phyloP scores from a whole-genome alignment of 2,888 invertebrate species.

The Pristionchus entomophagus region DNA sequence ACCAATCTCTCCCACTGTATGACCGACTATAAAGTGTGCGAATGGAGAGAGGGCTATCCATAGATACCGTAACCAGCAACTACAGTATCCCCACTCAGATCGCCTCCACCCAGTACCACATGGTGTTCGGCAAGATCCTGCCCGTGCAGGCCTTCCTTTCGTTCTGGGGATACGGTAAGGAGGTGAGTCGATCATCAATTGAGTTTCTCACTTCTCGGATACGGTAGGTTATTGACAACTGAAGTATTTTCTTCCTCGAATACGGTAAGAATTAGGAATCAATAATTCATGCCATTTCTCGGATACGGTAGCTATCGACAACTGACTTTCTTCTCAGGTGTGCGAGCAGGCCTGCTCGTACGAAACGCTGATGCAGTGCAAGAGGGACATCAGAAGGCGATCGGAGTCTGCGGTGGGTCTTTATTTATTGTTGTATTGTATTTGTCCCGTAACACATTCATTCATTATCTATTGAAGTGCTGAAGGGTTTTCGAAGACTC shows the following conservation, averaged over 20 bases:
- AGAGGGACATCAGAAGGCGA: constrained; percentile 52
- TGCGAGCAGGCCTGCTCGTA: constrained; percentile 63
- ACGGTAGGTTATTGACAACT: not conserved
- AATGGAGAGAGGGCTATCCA: no score
- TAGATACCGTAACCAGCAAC: not conserved
- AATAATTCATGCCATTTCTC: no score
- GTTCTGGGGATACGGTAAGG: constrained; percentile 64
- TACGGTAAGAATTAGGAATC: no score
- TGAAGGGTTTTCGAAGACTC: no score
- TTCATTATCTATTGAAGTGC: no score
- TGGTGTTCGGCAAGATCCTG: constrained; percentile 67
- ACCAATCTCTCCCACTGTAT: no score
- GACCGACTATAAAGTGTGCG: no score
- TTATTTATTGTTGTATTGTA: not conserved
- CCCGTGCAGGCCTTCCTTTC: constrained; percentile 65
- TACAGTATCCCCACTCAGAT: constrained; percentile 52
- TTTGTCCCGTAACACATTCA: not conserved
- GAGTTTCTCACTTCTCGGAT: no score
- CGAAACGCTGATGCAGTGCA: constrained; percentile 54
- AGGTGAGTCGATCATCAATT: constrained; percentile 51
- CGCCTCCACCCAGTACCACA: constrained; percentile 66
- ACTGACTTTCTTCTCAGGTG: constrained; percentile 48
- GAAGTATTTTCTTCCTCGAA: not conserved
- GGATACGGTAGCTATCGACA: not conserved
- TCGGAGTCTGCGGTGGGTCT: constrained; percentile 51